Evolutionary conservation across 2,888 invertebrate genomes (phyloP), one percentile per base, ranked within the genome.

Genomic region (Melinaea menophilus): DNA sequence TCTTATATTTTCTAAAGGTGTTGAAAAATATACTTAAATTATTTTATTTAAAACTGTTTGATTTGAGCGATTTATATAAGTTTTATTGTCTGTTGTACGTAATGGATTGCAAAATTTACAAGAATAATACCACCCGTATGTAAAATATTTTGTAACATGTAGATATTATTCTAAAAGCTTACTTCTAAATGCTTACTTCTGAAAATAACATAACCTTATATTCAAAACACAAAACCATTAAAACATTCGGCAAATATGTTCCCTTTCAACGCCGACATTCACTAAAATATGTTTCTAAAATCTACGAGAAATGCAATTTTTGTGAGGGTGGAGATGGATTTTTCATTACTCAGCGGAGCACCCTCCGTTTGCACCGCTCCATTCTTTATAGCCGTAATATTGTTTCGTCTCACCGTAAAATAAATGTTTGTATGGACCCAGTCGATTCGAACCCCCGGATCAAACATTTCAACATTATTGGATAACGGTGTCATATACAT

Each of bases 341-440:
- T 86, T 83, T 85, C 84, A 86, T 85, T 86, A 83, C 76, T 70
- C 68, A 64, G 66, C 69, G 11, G 3, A 41, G 9, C 41, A 9
- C 41, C 41, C 41, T 41, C 11, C 9, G 7, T 41, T 41, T 41
- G 9, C 2, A 9, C 73, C 75, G 70, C 79, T 75, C 75, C 77
- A 69, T 84, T 82, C 78, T 85, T 85, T 82, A 85, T 81, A 71
- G 80, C 76, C 56, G 74, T 84, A 82, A 86, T 86, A 85, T 84
- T 85, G 85, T 85, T 86, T 84, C 72, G 73, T 77, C 73, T 80
- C 75, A 75, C 77, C 76, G 72, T 78, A 80, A 79, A 81, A 86
- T 80, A 84, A 84, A 85, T 86, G 81, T 82, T 82, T 81, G 79
- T 77, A 77, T 75, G 80, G 76, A 77, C 72, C 75, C 76, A 63